phyloP scores from a whole-genome alignment of 1,140 invertebrate species.

The Heliconius hermathena region DNA sequence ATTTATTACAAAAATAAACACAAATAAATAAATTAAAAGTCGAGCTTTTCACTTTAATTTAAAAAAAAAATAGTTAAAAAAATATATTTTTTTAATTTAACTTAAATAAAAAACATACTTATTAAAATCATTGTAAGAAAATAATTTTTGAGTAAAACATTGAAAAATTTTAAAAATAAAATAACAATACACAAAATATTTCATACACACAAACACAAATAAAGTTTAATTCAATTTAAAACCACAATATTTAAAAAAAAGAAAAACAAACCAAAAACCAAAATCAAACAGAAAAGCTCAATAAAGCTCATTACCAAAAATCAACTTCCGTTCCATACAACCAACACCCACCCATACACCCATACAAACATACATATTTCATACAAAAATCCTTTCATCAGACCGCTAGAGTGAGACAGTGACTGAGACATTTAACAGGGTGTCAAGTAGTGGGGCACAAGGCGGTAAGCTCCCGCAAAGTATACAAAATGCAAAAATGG shows the following conservation, averaged over 20 bases:
- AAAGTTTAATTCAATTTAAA: too few relatives aligned
- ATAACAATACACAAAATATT: too few relatives aligned
- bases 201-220: too few relatives aligned
- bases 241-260: background rate
- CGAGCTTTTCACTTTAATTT: too few relatives aligned
- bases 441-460: constrained; percentile 81
- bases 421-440: constrained; percentile 70
- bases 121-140: too few relatives aligned
- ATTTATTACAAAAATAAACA: background rate
- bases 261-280: background rate
- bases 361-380: constrained; percentile 67
- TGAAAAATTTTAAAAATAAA: too few relatives aligned
- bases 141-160: too few relatives aligned
- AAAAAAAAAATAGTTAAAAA: too few relatives aligned
- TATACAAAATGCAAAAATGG: constrained; percentile 81
- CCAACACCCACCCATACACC: background rate
- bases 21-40: too few relatives aligned
- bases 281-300: background rate
- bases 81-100: too few relatives aligned
- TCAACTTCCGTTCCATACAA: constrained; percentile 2
- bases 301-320: constrained; percentile 1
- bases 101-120: too few relatives aligned
- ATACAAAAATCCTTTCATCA: constrained; percentile 76
- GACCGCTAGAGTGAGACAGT: constrained; percentile 48
- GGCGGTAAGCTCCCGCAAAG: constrained; percentile 80